Base-by-base conservation (phyloP, 2,113 vertebrate genomes). In the Pristiophorus japonicus region DNA sequence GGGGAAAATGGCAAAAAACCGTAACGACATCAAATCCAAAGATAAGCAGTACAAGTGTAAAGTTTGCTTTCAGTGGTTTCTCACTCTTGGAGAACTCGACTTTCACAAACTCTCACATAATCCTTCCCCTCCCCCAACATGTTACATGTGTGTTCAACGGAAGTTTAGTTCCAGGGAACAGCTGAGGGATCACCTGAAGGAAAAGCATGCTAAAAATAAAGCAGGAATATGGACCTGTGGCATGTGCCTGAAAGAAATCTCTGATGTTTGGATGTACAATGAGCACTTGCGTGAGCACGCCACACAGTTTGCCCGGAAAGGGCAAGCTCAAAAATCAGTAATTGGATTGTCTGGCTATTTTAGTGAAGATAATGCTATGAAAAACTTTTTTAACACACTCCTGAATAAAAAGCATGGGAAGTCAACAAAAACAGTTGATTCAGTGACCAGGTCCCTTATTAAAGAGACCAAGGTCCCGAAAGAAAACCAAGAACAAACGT, bases 141-240 rank as follows among this genome's bases (percentile, higher is more conserved):
- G 99, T 97, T 99, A 99, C 97, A 99, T 99, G 99, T 99, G 99
- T 0, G 99, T 99, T 95, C 98, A 99, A 97, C 98, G 99, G 93
- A 98, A 99, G 94, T 99, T 99, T 96, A 98, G 99, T 97, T 99
- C 99, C 0, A 97, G 99, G 47, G 98, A 99, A 96, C 98, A 99
- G 96, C 98, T 99, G 62, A 97, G 98, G 94, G 98, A 99, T 96
- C 99, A 99, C 94, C 97, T 99, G 95, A 98, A 97, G 96, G 99
- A 99, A 96, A 99, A 99, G 96, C 99, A 99, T 0, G 97, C 97
- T 95, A 99, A 98, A 96, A 98, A 99, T 97, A 98, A 98, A 95
- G 98, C 98, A 0, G 99, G 99, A 0, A 97, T 98, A 59, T 99
- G 99, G 99, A 98, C 98, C 22, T 99, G 99, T 0, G 99, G 99